These are phyloP conservation scores for Gnathonemus longibarbis DNA, from an alignment of 2,113 vertebrate species.

Conservation along the genomic window DNA sequence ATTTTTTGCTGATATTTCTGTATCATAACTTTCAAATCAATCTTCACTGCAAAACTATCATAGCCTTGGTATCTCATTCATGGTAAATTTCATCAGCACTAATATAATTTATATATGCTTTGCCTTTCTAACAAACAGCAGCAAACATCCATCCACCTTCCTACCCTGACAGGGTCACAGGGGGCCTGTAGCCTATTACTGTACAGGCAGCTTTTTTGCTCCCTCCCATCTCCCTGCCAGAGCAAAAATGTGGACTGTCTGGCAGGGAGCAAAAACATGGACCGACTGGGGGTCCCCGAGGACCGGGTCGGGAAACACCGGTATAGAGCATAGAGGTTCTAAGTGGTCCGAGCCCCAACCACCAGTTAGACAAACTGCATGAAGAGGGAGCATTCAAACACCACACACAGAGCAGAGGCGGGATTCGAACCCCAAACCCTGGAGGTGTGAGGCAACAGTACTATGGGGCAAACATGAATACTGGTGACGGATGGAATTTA, in stretches of 20 bases:
- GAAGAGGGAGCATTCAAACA: not conserved
- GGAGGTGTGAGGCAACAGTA: not conserved
- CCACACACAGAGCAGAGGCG: not conserved
- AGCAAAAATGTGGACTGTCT: not conserved
- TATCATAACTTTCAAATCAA: not conserved
- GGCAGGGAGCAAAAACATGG: not conserved
- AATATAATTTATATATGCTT: not conserved
- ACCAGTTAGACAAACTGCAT: not conserved
- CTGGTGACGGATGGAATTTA: not conserved
- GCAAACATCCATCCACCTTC: not conserved
- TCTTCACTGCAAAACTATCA: not conserved
- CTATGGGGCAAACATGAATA: not conserved
- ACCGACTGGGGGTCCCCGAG: not conserved
- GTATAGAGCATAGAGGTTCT: not conserved
- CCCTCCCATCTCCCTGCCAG: not conserved
- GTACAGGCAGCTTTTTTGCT: not conserved
- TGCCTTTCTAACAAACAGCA: not conserved
- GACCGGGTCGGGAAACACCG: not conserved
- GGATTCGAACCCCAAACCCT: not conserved
- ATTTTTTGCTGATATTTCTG: not conserved
- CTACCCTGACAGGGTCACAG: not conserved
- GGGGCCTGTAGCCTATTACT: not conserved
- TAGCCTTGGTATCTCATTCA: not conserved
- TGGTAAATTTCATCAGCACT: not conserved
- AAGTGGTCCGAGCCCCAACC: not conserved